These are phyloP conservation scores for Ctenopoma kingsleyae DNA, from an alignment of 2,797 vertebrate species.

Conservation along the genomic window DNA sequence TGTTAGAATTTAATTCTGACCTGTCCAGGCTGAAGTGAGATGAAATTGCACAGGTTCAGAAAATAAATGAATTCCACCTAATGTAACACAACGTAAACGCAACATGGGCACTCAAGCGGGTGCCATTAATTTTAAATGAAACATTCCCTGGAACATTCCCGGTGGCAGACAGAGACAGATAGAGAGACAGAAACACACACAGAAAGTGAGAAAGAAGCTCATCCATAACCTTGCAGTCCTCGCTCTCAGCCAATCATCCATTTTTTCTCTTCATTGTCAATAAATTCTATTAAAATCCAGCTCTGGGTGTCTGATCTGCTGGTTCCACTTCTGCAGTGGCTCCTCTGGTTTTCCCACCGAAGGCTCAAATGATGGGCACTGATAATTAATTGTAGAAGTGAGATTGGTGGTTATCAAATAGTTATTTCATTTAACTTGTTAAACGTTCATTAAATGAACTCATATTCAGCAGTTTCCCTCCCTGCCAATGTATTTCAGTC, in stretches of 20 bases:
- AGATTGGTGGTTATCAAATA: constrained; percentile 38
- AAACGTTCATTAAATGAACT: constrained; percentile 45
- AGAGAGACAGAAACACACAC: constrained; percentile 14
- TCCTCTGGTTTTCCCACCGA: constrained; percentile 34
- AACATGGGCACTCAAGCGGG: constrained; percentile 34
- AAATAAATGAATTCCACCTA: constrained; percentile 34
- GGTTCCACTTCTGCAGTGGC: constrained; percentile 19
- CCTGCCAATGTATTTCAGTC: constrained; percentile 19
- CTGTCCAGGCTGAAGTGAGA: constrained; percentile 9
- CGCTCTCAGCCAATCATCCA: constrained; percentile 13
- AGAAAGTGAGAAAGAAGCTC: constrained; percentile 13
- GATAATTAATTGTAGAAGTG: constrained; percentile 31
- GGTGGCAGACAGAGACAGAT: constrained; percentile 27
- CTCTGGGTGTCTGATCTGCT: constrained; percentile 33
- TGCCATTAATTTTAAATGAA: constrained; percentile 49
- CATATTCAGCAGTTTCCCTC: constrained; percentile 27
- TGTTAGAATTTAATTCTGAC: constrained; percentile 8
- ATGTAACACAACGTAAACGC: constrained; percentile 11
- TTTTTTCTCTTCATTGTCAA: constrained; percentile 33
- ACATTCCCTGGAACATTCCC: constrained; percentile 38
- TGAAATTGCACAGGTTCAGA: constrained; percentile 21
- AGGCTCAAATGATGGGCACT: constrained; percentile 17
- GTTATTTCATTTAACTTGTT: constrained; percentile 43
- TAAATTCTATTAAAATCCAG: constrained; percentile 48
- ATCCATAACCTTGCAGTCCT: constrained; percentile 26